Evolutionary conservation across 1,140 invertebrate genomes (phyloP), one percentile per base, ranked within the genome.

Genomic region (Oreohelix idahoensis): DNA sequence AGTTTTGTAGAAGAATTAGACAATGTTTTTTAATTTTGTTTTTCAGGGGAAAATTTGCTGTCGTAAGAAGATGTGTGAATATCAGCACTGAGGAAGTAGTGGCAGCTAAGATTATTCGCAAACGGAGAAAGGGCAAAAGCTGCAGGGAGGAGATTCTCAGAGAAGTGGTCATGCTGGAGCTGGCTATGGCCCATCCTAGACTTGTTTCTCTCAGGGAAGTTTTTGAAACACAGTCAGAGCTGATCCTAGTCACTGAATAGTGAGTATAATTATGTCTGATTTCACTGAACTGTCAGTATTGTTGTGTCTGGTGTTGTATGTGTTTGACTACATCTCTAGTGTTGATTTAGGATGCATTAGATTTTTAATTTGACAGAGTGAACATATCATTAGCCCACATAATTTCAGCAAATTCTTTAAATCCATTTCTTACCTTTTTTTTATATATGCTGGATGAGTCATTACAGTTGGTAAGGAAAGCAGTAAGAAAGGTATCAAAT

Each of bases 61-160:
- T 97, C 73, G 98, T 99, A 66, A 95, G 96, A 86, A 95, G 96
- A 93, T 97, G 97, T 88, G 94, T 95, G 26, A 96, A 98, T 93
- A 95, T 96, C 91, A 94, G 95, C 83, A 96, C 96, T 26, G 96
- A 96, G 51, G 94, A 95, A 86, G 95, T 96, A 90, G 98, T 96
- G 93, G 98, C 98, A 0, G 98, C 98, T 83, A 99, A 99, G 94
- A 97, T 97, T 93, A 96, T 99, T 85, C 95, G 96, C 91, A 97
- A 98, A 92, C 94, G 97, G 87, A 95, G 97, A 88, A 91, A 93
- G 84, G 92, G 92, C 10, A 91, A 91, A 81, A 89, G 88, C 73
- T 91, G 90, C 77, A 85, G 90, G 0, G 89, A 90, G 35, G 90
- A 91, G 53, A 90, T 92, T 38, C 83, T 94, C 38, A 96, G 98